Percentiles rank a stretch among this genome's conserved stretches.
Conservation (phyloP, 35 echinoderm and acorn worm genomes). For the Patiria miniata region DNA sequence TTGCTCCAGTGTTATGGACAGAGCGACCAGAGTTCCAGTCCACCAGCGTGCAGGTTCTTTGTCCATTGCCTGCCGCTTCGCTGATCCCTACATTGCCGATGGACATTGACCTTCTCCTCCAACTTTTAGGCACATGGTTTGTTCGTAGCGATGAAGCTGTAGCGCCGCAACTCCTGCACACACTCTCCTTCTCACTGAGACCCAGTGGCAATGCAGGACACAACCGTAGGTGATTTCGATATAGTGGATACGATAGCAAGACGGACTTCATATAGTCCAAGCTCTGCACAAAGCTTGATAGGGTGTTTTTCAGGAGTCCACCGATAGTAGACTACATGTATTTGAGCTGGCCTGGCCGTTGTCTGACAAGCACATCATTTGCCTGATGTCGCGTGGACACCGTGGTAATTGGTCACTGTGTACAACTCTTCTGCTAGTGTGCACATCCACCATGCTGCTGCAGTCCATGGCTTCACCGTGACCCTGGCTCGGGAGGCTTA, state of each 20-base stretch:
- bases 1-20: neutral
- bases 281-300: neutral
- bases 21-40: neutral
- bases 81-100: too few species aligned
- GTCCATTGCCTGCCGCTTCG: too few species aligned
- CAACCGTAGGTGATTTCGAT: neutral
- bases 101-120: too few species aligned
- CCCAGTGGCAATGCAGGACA: neutral
- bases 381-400: too few species aligned
- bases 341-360: too few species aligned
- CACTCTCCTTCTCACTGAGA: neutral
- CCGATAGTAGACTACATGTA: too few species aligned
- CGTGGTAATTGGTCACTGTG: too few species aligned
- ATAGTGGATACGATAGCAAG: neutral
- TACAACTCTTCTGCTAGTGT: too few species aligned
- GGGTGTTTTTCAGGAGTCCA: neutral
- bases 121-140: neutral
- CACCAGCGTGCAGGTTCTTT: conserved; percentile 7
- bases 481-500: too few species aligned
- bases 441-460: too few species aligned
- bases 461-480: too few species aligned
- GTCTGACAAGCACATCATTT: too few species aligned
- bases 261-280: neutral
- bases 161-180: neutral
- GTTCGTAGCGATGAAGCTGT: conserved; percentile 7